Conservation (phyloP, 2,888 invertebrate species). For the Coleophora deauratella region DNA sequence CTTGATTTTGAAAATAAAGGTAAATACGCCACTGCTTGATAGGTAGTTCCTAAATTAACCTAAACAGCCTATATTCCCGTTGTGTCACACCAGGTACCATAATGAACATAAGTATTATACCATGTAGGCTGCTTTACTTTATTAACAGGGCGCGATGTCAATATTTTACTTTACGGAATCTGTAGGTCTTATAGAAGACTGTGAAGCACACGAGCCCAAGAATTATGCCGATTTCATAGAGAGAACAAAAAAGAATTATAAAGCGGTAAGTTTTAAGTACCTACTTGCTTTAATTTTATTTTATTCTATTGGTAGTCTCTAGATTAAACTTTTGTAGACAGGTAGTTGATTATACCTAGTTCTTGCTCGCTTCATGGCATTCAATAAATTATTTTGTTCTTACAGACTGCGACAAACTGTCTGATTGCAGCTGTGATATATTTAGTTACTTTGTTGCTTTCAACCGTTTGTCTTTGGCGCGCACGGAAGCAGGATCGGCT, state of each 20-base stretch:
- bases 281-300: too few relatives aligned
- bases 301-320: too few relatives aligned
- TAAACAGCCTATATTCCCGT: too few relatives aligned
- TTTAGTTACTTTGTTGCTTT: slow-evolving; percentile 75
- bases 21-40: too few relatives aligned
- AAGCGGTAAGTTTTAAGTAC: slow-evolving; percentile 15
- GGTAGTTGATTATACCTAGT: too few relatives aligned
- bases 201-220: slow-evolving; percentile 25
- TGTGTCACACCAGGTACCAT: too few relatives aligned
- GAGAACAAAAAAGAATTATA: slow-evolving; percentile 33
- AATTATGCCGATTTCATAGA: slow-evolving; percentile 35
- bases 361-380: too few relatives aligned
- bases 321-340: too few relatives aligned
- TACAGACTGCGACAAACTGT: slow-evolving; percentile 88
- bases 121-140: too few relatives aligned
- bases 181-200: slow-evolving; percentile 37
- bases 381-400: slow-evolving; percentile 19
- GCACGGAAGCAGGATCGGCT: slow-evolving; percentile 22
- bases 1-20: too few relatives aligned
- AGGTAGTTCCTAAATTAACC: too few relatives aligned
- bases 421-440: slow-evolving; percentile 92
- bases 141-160: slow-evolving; percentile 45
- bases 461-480: slow-evolving; percentile 27
- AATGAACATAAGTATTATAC: too few relatives aligned
- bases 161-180: slow-evolving; percentile 34